Percentiles rank a stretch among this genome's conserved stretches.
phyloP scores from a whole-genome alignment of 2,797 vertebrate genomes.

The Coluber constrictor region DNA sequence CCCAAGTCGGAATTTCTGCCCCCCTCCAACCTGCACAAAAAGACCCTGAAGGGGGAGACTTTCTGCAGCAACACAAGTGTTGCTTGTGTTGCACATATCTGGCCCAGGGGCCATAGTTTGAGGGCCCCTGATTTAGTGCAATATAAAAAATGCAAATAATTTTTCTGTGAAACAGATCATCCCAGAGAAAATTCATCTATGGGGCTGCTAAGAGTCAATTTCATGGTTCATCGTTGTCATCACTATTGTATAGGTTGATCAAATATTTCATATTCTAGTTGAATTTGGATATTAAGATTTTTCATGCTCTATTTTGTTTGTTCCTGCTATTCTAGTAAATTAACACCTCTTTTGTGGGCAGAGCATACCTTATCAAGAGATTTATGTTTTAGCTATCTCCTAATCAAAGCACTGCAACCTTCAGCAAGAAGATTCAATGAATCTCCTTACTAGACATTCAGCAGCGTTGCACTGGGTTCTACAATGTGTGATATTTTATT shows the following conservation, averaged over 20 bases:
- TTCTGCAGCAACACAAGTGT: too few relatives aligned
- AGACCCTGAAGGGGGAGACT: too few relatives aligned
- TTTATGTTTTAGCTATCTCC: not conserved
- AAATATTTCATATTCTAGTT: not conserved
- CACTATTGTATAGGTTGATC: not conserved
- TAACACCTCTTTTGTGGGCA: not conserved
- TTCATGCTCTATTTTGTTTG: not conserved
- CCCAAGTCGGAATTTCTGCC: too few relatives aligned
- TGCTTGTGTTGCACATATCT: too few relatives aligned
- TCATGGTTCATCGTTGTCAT: not conserved
- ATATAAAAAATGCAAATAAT: too few relatives aligned
- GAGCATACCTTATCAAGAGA: not conserved
- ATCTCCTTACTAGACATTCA: not conserved
- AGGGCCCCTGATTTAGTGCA: too few relatives aligned
- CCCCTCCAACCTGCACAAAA: too few relatives aligned
- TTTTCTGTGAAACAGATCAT: not conserved
- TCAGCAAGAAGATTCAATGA: not conserved
- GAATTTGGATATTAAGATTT: not conserved
- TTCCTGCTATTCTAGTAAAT: not conserved
- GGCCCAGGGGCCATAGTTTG: too few relatives aligned
- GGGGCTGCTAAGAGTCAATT: not conserved
- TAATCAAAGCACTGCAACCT: not conserved
- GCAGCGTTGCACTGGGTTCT: not conserved
- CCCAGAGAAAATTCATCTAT: not conserved
- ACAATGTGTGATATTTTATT: not conserved